phyloP scores from a whole-genome alignment of 2,113 vertebrate species.

The Tonatia bakeri region DNA sequence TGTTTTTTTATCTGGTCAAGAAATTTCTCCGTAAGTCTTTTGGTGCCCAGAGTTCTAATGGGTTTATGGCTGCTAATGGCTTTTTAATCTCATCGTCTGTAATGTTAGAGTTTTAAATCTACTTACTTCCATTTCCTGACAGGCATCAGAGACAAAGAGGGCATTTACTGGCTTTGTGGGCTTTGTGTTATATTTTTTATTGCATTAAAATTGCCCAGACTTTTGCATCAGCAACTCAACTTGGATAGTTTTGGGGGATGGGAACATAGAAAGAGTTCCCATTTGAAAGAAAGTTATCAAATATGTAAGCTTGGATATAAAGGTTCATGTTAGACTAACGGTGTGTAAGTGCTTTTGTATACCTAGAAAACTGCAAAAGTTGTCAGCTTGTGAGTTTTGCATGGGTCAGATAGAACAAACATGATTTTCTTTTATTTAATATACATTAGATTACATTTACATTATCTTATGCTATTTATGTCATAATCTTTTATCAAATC shows the following conservation, averaged over 20 bases:
- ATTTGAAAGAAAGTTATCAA: slow-evolving; percentile 48
- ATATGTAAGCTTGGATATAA: slow-evolving; percentile 11
- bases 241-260: background rate
- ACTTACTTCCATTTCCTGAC: slow-evolving; percentile 81
- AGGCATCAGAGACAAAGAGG: slow-evolving; percentile 74
- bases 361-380: background rate
- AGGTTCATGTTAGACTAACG: background rate
- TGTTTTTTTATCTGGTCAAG: slow-evolving; percentile 76
- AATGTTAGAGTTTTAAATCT: slow-evolving; percentile 80
- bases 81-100: slow-evolving; percentile 81
- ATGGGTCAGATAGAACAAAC: background rate
- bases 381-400: background rate
- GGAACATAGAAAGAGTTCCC: background rate
- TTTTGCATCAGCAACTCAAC: slow-evolving; percentile 68
- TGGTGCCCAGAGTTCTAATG: slow-evolving; percentile 70
- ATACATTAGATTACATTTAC: background rate
- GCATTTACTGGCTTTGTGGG: slow-evolving; percentile 73
- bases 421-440: background rate
- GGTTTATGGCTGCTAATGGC: slow-evolving; percentile 76
- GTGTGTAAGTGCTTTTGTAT: background rate
- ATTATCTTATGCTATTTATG: background rate
- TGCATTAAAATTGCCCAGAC: slow-evolving; percentile 75
- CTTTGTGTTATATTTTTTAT: slow-evolving; percentile 76
- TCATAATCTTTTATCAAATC: background rate
- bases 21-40: slow-evolving; percentile 75